Evolutionary conservation across 2,113 vertebrate species (phyloP).

Genomic region (Pteropus alecto): DNA sequence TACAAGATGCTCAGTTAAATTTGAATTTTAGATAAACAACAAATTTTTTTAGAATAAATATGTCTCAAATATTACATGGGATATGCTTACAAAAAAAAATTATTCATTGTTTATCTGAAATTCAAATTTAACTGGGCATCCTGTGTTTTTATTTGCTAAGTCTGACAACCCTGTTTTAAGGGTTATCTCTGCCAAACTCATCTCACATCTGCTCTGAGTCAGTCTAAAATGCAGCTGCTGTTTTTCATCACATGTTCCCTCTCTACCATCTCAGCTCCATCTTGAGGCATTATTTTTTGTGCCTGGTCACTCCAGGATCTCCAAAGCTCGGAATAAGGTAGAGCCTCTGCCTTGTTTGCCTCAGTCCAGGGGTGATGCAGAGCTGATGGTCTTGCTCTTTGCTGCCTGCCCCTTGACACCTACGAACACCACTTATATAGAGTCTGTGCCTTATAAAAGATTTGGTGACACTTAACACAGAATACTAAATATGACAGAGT

Average conservation of each 20-base stretch:
- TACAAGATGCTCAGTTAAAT: not conserved
- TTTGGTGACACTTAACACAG: not conserved
- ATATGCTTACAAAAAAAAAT: not conserved
- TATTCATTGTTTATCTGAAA: not conserved
- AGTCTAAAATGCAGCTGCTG: not conserved
- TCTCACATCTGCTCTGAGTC: not conserved
- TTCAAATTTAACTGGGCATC: not conserved
- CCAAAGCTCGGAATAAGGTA: not conserved
- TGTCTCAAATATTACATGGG: not conserved
- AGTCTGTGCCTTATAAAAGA: not conserved
- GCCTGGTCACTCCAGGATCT: not conserved
- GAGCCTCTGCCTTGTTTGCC: not conserved
- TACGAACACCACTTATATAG: not conserved
- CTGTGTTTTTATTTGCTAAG: conserved; percentile 1
- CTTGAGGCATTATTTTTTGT: not conserved
- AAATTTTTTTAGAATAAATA: not conserved
- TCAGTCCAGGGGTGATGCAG: not conserved
- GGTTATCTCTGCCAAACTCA: not conserved
- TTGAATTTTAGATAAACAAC: conserved; percentile 6
- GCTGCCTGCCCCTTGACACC: not conserved
- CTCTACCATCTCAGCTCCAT: not conserved
- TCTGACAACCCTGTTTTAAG: not conserved
- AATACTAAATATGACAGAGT: not conserved
- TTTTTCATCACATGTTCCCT: not conserved
- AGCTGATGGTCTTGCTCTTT: not conserved